phyloP scores from a whole-genome alignment of 2,888 invertebrate species.

The Blera fallax region DNA sequence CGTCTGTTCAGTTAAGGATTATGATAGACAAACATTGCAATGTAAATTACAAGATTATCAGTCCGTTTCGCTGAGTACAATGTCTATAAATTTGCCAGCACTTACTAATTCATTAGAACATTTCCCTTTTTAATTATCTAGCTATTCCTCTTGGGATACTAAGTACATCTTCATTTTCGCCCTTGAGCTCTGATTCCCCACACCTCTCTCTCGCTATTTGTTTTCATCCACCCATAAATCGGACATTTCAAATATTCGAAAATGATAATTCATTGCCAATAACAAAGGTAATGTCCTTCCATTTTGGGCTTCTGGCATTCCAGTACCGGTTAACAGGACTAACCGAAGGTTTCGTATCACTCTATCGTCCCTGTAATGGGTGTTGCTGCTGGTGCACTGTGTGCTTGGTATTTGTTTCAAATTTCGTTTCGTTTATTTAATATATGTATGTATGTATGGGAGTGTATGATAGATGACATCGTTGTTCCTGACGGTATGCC shows the following conservation, averaged over 20 bases:
- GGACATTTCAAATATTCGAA: slow-evolving; percentile 30
- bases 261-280: slow-evolving; percentile 47
- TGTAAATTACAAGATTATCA: not conserved
- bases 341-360: not conserved
- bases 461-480: slow-evolving; percentile 19
- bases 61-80: not conserved
- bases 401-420: slow-evolving; percentile 23
- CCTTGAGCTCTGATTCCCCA: not conserved
- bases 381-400: not conserved
- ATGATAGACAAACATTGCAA: not conserved
- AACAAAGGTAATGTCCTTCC: slow-evolving; percentile 31
- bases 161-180: not conserved
- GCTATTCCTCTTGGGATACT: not conserved
- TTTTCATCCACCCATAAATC: not conserved
- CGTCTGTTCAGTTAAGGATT: no score
- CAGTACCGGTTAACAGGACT: slow-evolving; percentile 6
- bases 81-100: slow-evolving; percentile 1
- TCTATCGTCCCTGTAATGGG: not conserved
- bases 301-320: slow-evolving; percentile 13
- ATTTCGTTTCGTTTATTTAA: slow-evolving; percentile 24
- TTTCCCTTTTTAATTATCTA: slow-evolving; percentile 9
- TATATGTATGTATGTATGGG: slow-evolving; percentile 5
- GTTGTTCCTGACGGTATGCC: slow-evolving; percentile 16
- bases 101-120: slow-evolving; percentile 1
- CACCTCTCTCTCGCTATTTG: not conserved